Evolutionary conservation across 2,797 vertebrate species (phyloP).

Genomic region (Phaenicophaeus curvirostris): DNA sequence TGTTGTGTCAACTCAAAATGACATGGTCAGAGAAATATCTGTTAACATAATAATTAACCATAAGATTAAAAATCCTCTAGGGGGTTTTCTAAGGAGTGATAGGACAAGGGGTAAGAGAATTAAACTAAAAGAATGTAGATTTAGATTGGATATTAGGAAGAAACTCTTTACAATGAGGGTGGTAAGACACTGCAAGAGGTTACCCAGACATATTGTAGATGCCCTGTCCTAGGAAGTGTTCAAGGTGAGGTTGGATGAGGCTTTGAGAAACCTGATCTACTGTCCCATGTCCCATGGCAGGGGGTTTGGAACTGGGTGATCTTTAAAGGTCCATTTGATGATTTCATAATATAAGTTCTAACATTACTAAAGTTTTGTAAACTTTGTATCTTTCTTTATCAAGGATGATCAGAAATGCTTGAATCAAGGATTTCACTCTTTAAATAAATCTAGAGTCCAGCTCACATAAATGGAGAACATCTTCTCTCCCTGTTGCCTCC

Average conservation of each 20-base stretch:
- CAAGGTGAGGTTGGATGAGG: background rate
- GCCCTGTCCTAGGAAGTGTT: background rate
- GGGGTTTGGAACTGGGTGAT: rapidly evolving
- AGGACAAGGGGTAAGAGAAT: background rate
- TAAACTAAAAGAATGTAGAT: background rate
- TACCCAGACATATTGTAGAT: background rate
- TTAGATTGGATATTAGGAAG: background rate
- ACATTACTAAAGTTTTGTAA: background rate
- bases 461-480: background rate
- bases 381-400: background rate
- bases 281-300: background rate
- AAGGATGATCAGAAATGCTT: background rate
- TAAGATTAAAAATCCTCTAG: background rate
- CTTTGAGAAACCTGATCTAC: background rate
- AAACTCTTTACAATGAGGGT: background rate
- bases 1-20: background rate
- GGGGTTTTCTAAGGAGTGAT: background rate
- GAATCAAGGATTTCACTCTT: background rate
- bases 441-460: background rate
- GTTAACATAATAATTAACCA: background rate
- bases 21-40: background rate
- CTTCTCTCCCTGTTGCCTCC: background rate
- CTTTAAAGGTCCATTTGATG: background rate
- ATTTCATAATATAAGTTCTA: background rate
- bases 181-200: background rate